phyloP scores from a whole-genome alignment of 2,113 vertebrate genomes.

The Cyprinodon tularosa region DNA sequence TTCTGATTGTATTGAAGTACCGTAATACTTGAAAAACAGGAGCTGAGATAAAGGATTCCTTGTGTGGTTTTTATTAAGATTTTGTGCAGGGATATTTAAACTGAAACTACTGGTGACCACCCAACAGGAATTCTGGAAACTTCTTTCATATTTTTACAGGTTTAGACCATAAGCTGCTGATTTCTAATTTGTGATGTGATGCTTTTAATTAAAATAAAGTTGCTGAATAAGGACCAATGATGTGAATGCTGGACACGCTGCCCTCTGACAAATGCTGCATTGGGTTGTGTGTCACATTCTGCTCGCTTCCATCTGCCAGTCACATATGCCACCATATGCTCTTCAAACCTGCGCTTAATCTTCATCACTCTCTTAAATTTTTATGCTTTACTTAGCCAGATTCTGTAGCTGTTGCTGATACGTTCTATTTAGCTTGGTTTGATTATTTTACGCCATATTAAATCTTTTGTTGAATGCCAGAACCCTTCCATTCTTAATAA shows the following conservation, averaged over 20 bases:
- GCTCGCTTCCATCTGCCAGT: slow-evolving; percentile 55
- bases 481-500: slow-evolving; percentile 2
- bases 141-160: not conserved
- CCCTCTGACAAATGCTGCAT: not conserved
- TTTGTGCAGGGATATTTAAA: not conserved
- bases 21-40: not conserved
- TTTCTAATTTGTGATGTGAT: not conserved
- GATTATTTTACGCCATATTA: not conserved
- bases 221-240: not conserved
- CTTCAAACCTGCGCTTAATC: slow-evolving; percentile 36
- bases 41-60: not conserved
- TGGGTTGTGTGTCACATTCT: slow-evolving; percentile 29
- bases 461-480: slow-evolving; percentile 8
- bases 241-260: slow-evolving; percentile 9
- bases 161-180: not conserved
- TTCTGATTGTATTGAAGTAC: not conserved
- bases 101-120: not conserved
- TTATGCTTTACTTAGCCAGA: slow-evolving; percentile 27
- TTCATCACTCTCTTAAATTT: slow-evolving; percentile 10
- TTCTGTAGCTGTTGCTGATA: slow-evolving; percentile 13
- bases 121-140: not conserved
- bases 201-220: not conserved
- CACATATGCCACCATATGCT: slow-evolving; percentile 63
- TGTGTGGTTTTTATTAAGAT: not conserved
- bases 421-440: slow-evolving; percentile 6